phyloP scores from a whole-genome alignment of 2,888 invertebrate species.

The Dryocosmus kuriphilus region DNA sequence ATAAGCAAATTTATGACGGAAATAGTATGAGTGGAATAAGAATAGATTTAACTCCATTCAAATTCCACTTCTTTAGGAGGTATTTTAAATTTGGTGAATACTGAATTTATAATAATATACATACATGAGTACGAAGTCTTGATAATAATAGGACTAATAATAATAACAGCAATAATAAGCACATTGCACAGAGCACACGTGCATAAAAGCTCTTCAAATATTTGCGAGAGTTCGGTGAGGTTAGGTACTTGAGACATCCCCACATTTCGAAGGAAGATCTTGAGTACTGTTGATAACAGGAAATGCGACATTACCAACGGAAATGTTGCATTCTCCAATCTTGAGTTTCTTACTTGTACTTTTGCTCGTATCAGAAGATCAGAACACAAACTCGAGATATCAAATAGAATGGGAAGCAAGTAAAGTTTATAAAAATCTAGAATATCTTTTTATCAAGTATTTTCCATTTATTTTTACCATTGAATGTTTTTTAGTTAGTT shows the following conservation, averaged over 20 bases:
- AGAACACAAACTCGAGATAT: neutral
- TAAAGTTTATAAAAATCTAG: neutral
- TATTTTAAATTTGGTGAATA: too few relatives aligned
- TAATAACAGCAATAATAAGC: constrained; percentile 51
- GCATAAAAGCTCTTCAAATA: constrained; percentile 66
- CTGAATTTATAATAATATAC: too few relatives aligned
- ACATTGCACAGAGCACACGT: constrained; percentile 45
- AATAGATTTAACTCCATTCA: too few relatives aligned
- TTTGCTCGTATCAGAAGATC: neutral
- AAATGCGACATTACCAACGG: neutral
- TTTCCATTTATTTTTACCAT: neutral
- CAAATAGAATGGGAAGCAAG: neutral
- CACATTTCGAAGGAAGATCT: neutral
- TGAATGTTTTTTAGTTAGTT: neutral
- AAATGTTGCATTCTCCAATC: neutral
- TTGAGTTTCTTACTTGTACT: neutral
- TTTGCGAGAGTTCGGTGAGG: constrained; percentile 60
- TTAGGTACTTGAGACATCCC: neutral
- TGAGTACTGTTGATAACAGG: neutral
- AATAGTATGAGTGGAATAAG: too few relatives aligned
- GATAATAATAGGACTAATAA: neutral
- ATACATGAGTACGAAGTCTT: neutral
- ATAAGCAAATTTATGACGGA: too few relatives aligned
- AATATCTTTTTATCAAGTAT: neutral
- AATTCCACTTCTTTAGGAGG: too few relatives aligned